Conservation (phyloP, 2,797 vertebrate species). For the Aulostomus chinensis region DNA sequence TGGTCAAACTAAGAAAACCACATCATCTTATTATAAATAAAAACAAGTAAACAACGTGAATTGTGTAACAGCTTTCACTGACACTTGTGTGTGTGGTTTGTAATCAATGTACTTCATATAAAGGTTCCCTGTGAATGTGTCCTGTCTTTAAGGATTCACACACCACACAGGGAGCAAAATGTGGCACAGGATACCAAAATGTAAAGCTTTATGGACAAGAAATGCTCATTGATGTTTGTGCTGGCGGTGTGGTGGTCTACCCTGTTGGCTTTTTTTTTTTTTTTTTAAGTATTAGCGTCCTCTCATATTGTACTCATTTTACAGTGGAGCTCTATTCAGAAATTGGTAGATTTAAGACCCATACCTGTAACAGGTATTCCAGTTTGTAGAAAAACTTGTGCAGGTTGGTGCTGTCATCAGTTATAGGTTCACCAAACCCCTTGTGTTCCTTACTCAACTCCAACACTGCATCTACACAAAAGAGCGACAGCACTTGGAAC, state of each 20-base stretch:
- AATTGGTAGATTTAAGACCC: too few species aligned
- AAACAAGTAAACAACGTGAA: neutral
- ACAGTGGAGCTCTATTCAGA: too few species aligned
- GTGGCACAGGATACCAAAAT: too few species aligned
- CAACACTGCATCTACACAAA: slow-evolving; percentile 84
- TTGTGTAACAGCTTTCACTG: neutral
- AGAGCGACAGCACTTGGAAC: slow-evolving; percentile 5
- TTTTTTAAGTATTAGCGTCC: neutral
- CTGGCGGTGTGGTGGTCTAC: too few species aligned
- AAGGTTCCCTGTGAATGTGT: too few species aligned
- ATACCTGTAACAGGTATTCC: slow-evolving; percentile 95
- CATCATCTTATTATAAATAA: neutral
- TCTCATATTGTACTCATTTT: too few species aligned
- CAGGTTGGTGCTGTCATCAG: slow-evolving; percentile 90
- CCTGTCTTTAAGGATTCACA: too few species aligned
- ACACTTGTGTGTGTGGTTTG: too few species aligned
- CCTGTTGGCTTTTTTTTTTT: neutral
- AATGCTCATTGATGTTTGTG: too few species aligned
- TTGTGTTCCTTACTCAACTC: slow-evolving; percentile 89
- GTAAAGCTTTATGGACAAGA: too few species aligned
- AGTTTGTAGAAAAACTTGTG: slow-evolving; percentile 97
- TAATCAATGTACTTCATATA: too few species aligned
- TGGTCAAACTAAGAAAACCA: slow-evolving; percentile 88
- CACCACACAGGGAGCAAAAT: too few species aligned
- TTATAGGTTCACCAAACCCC: slow-evolving; percentile 89